Evolutionary conservation across 2,113 vertebrate species (phyloP).

Genomic region (Macrotus californicus): DNA sequence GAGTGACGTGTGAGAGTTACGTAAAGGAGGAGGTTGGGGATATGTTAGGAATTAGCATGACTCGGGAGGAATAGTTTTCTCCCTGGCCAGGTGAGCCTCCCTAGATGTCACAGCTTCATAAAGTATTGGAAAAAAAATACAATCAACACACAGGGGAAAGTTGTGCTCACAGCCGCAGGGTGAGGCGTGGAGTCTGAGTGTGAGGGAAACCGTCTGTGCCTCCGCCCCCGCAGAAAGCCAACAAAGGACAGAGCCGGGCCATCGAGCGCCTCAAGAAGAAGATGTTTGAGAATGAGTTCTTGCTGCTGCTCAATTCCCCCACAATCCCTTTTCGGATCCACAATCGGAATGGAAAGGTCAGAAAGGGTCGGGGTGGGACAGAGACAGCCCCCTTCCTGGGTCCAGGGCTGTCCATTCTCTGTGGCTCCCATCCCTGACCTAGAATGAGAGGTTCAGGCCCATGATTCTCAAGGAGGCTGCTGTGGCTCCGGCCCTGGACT

Average conservation of each 20-base stretch:
- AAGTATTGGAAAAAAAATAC: neutral
- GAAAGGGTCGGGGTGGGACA: neutral
- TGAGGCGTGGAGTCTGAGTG: neutral
- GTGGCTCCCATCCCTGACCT: neutral
- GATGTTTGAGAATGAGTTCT: constrained; percentile 98
- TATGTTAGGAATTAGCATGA: neutral
- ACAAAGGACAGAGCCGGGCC: constrained; percentile 92
- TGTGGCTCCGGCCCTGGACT: neutral
- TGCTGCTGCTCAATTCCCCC: constrained; percentile 93
- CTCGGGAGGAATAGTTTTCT: neutral
- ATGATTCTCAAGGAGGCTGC: neutral
- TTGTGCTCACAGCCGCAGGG: neutral
- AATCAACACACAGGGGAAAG: neutral
- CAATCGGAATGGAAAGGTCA: constrained; percentile 97
- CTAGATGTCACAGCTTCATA: neutral
- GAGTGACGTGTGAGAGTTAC: neutral
- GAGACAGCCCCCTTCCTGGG: neutral
- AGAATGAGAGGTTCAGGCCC: neutral
- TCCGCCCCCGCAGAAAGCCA: constrained; percentile 85
- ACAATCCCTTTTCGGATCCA: constrained; percentile 97
- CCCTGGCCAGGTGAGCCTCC: neutral
- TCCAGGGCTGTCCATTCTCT: neutral
- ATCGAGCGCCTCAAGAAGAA: constrained; percentile 97
- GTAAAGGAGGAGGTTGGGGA: too few species aligned
- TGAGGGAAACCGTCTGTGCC: neutral